Conservation (phyloP, 2,888 invertebrate genomes). For the Cheilosia vulpina region DNA sequence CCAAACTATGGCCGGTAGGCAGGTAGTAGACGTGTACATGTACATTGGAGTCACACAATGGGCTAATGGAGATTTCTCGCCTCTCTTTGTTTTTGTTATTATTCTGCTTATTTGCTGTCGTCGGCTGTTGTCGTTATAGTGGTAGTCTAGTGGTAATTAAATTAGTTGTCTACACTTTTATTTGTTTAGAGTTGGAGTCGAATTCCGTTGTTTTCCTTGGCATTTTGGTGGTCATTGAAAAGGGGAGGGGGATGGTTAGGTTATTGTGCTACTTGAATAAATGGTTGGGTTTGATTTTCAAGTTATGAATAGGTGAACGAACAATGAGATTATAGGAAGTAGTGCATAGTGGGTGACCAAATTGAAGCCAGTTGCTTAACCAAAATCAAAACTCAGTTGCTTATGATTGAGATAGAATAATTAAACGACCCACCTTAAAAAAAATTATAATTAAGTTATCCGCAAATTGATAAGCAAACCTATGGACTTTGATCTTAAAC, state of each 20-base stretch:
- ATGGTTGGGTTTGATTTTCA: too few species aligned
- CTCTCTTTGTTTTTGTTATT: constrained; percentile 33
- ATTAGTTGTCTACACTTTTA: constrained; percentile 28
- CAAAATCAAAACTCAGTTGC: too few species aligned
- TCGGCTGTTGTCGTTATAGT: neutral
- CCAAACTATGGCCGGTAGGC: constrained; percentile 40
- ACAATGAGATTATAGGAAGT: too few species aligned
- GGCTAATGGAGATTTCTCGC: constrained; percentile 23
- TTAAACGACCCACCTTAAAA: too few species aligned
- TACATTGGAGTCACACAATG: constrained; percentile 36
- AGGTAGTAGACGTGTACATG: constrained; percentile 6
- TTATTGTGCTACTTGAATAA: neutral
- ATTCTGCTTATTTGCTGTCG: constrained; percentile 22
- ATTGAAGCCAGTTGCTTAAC: too few species aligned
- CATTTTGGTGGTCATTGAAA: neutral
- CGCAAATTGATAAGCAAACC: too few species aligned
- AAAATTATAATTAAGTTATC: too few species aligned
- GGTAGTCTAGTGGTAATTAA: constrained; percentile 49
- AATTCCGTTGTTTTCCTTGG: constrained; percentile 15
- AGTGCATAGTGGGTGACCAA: too few species aligned
- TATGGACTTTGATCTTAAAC: too few species aligned
- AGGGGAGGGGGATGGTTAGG: neutral
- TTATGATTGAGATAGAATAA: too few species aligned
- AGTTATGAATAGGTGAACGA: too few species aligned
- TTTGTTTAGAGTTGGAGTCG: neutral